Evolutionary conservation across 2,113 vertebrate species (phyloP).

Genomic region (Centrocercus urophasianus): DNA sequence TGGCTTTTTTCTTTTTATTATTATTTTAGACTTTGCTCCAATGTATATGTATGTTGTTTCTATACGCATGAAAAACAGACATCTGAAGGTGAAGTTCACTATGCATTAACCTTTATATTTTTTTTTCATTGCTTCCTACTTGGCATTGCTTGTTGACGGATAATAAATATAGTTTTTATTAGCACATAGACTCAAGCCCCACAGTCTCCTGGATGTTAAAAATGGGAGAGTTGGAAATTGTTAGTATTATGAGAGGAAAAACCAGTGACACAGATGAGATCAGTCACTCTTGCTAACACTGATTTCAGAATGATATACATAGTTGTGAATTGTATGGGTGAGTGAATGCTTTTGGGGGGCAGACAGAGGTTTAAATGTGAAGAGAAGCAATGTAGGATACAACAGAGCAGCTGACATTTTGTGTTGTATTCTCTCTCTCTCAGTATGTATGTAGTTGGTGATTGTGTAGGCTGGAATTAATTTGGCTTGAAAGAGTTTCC

Average conservation of each 20-base stretch:
- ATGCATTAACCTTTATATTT: not conserved
- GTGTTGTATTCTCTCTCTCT: not conserved
- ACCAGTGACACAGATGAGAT: not conserved
- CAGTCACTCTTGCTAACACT: not conserved
- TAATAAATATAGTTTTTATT: not conserved
- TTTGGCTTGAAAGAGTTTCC: not conserved
- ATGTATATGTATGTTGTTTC: too few species aligned
- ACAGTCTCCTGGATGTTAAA: not conserved
- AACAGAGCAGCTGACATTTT: not conserved
- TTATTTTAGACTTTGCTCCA: not conserved
- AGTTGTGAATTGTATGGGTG: not conserved
- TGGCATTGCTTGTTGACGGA: not conserved
- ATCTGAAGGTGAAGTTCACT: not conserved
- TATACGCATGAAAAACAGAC: too few species aligned
- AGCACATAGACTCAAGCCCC: not conserved
- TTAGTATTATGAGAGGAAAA: not conserved
- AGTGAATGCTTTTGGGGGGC: not conserved
- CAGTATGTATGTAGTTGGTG: not conserved
- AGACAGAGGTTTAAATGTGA: not conserved
- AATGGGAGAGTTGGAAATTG: not conserved
- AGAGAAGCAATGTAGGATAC: not conserved
- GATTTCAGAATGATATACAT: not conserved
- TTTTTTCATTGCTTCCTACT: not conserved
- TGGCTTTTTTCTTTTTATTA: not conserved
- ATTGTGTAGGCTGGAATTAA: not conserved